Percentiles rank a stretch among this genome's conserved stretches.
phyloP scores from a whole-genome alignment of 1,140 invertebrate genomes.

The Polypedilum vanderplanki region DNA sequence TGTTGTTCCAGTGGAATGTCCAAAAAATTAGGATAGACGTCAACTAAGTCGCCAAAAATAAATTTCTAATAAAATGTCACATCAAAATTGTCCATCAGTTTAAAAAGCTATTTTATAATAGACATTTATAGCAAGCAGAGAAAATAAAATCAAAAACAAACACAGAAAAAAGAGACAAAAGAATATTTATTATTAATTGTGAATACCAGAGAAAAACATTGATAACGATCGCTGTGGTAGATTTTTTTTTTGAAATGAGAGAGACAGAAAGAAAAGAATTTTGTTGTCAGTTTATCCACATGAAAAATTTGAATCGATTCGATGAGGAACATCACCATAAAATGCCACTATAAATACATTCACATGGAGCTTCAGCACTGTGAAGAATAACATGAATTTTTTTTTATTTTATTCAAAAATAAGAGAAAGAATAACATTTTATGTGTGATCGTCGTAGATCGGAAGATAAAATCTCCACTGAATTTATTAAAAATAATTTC shows the following conservation, averaged over 20 bases:
- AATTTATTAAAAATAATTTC: constrained; percentile 29
- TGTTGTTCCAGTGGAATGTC: no score
- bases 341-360: background rate
- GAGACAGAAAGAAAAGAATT: background rate
- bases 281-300: background rate
- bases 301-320: constrained; percentile 28
- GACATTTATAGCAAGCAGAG: background rate
- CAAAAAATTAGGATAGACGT: no score
- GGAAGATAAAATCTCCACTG: constrained; percentile 4
- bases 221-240: background rate
- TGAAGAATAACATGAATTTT: background rate
- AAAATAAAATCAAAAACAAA: background rate
- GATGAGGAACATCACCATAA: constrained; percentile 6
- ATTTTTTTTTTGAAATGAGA: background rate
- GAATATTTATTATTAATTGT: background rate
- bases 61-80: no score
- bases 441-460: constrained; percentile 4
- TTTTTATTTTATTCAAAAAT: background rate
- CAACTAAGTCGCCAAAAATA: no score
- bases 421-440: background rate
- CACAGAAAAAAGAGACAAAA: background rate
- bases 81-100: no score
- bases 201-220: background rate
- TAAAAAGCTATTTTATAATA: no score
- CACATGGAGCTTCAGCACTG: no score